A percentile compares a stretch with the other conserved stretches of the same genome.
phyloP scores from a whole-genome alignment of 2,888 invertebrate species.

The Strigamia transsilvanica region DNA sequence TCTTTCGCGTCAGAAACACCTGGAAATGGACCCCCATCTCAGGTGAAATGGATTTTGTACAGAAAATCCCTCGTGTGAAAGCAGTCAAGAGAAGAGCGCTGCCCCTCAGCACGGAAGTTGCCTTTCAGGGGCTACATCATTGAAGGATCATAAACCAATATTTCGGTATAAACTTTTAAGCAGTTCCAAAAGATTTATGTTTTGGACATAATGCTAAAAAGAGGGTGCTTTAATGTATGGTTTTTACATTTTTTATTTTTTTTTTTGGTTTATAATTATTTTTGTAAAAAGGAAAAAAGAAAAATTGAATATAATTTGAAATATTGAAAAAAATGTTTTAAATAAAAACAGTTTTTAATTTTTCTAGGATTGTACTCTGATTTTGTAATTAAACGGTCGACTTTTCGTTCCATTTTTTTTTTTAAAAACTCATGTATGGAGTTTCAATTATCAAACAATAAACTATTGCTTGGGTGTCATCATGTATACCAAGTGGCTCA shows the following conservation, averaged over 20 bases:
- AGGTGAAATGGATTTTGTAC: conserved; percentile 45
- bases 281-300: background rate
- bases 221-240: background rate
- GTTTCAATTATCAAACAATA: too few relatives aligned
- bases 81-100: conserved; percentile 31
- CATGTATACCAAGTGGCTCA: background rate
- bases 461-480: background rate
- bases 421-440: too few relatives aligned
- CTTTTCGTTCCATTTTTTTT: too few relatives aligned
- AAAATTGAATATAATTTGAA: too few relatives aligned
- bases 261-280: background rate
- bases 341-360: too few relatives aligned
- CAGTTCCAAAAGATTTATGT: conserved; percentile 29
- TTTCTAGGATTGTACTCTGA: too few relatives aligned
- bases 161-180: conserved; percentile 17
- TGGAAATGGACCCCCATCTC: conserved; percentile 45
- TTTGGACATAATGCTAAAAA: background rate
- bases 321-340: too few relatives aligned
- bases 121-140: conserved; percentile 31
- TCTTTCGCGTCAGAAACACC: conserved; percentile 43
- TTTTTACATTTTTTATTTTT: background rate
- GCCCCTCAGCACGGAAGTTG: conserved; percentile 11
- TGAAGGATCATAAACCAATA: conserved; percentile 45
- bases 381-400: too few relatives aligned
- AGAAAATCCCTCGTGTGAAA: conserved; percentile 47